A percentile compares a stretch with the other conserved stretches of the same genome.
Evolutionary conservation across 2,797 vertebrate genomes (phyloP).

Genomic region (Typhlichthys eigenmanni): DNA sequence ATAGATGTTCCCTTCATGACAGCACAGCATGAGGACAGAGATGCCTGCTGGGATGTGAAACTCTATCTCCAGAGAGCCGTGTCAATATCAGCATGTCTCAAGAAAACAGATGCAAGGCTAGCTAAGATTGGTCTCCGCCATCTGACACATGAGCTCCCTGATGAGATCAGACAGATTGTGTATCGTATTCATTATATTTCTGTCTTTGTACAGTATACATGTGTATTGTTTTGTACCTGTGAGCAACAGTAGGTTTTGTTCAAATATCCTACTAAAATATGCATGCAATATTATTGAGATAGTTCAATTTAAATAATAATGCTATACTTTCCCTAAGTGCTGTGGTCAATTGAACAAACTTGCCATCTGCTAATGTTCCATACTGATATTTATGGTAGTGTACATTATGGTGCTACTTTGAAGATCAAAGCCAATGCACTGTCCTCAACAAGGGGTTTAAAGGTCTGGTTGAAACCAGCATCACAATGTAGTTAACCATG

Average conservation of each 20-base stretch:
- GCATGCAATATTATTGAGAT: too few species aligned
- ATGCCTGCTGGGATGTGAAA: constrained; percentile 49
- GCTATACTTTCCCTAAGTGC: neutral
- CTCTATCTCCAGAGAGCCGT: constrained; percentile 44
- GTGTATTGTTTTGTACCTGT: neutral
- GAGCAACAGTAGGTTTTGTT: neutral
- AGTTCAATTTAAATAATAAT: neutral
- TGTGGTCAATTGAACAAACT: neutral
- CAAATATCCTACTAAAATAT: neutral
- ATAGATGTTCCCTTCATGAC: constrained; percentile 6
- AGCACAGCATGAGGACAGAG: constrained; percentile 9
- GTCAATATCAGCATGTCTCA: constrained; percentile 56
- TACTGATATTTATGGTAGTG: too few species aligned
- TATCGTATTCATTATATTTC: neutral
- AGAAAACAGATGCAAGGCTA: constrained; percentile 27
- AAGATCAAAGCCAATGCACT: too few species aligned
- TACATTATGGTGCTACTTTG: too few species aligned
- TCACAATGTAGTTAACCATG: too few species aligned
- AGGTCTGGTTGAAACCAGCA: too few species aligned
- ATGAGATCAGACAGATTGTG: neutral
- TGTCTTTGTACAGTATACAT: neutral
- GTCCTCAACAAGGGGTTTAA: too few species aligned
- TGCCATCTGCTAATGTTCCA: neutral
- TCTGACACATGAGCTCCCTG: neutral
- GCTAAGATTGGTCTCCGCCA: neutral